Conservation (phyloP, 1,140 invertebrate genomes). For the Lamellibrachia luymesi region DNA sequence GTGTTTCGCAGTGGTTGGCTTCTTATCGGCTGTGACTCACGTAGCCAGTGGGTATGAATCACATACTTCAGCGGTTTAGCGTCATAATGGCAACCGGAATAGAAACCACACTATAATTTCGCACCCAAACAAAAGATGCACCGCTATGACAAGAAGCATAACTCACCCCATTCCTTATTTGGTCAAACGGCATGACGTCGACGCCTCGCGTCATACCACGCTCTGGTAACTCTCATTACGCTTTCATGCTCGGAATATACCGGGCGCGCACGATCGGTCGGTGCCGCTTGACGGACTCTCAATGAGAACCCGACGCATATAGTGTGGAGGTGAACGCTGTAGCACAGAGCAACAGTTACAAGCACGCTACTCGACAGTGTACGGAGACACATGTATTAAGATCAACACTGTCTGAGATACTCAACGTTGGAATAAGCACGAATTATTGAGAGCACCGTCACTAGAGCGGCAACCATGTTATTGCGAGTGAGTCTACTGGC, state of each 20-base stretch:
- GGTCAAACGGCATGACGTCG: neutral
- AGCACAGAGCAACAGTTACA: neutral
- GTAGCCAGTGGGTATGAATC: neutral
- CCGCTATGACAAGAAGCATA: neutral
- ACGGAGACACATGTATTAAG: neutral
- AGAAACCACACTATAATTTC: neutral
- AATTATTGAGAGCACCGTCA: neutral
- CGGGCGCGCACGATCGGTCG: neutral
- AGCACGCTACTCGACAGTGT: neutral
- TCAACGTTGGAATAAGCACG: neutral
- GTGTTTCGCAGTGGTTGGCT: too few relatives aligned
- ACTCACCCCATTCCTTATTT: neutral
- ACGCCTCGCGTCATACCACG: neutral
- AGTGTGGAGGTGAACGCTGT: neutral
- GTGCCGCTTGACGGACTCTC: neutral
- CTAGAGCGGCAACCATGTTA: neutral
- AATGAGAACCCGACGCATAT: neutral
- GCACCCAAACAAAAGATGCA: neutral
- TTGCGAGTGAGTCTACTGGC: neutral
- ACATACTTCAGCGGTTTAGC: neutral
- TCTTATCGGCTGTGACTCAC: neutral
- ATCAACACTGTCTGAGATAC: neutral
- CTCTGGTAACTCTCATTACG: neutral
- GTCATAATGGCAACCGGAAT: neutral
- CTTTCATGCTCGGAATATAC: neutral